A percentile compares a stretch with the other conserved stretches of the same genome.
These are phyloP conservation scores for Rallus crepitans DNA, from an alignment of 2,797 vertebrate genomes.

Conservation along the genomic window DNA sequence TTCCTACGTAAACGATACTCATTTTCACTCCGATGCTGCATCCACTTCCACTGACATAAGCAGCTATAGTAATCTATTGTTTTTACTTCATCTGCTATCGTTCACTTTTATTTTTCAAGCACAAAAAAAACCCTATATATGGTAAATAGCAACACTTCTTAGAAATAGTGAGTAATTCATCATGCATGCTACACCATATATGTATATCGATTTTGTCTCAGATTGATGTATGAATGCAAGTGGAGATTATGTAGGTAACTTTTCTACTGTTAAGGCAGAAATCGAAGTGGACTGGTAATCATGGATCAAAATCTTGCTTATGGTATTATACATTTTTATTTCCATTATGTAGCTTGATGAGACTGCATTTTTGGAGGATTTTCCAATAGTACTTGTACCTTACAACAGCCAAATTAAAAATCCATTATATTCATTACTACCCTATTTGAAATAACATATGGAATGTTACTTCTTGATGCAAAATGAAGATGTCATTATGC, in stretches of 20 bases:
- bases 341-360: not conserved
- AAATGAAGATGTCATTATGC: not conserved
- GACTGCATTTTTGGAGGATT: not conserved
- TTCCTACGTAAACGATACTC: not conserved
- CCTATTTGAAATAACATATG: not conserved
- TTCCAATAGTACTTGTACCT: not conserved
- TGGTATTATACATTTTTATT: not conserved
- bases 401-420: constrained; percentile 15
- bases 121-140: not conserved
- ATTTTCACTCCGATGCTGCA: not conserved
- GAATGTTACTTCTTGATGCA: not conserved
- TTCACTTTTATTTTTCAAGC: not conserved
- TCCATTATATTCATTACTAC: not conserved
- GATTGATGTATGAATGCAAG: not conserved
- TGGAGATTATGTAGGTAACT: not conserved
- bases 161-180: not conserved
- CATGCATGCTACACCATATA: not conserved
- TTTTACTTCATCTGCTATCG: not conserved
- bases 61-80: not conserved
- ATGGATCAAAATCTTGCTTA: not conserved
- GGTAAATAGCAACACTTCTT: not conserved
- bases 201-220: constrained; percentile 18
- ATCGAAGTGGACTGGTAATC: not conserved
- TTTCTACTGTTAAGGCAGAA: not conserved
- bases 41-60: not conserved